Evolutionary conservation across 2,888 invertebrate genomes (phyloP), one percentile per base, ranked within the genome.

Genomic region (Drosophila antonietae): DNA sequence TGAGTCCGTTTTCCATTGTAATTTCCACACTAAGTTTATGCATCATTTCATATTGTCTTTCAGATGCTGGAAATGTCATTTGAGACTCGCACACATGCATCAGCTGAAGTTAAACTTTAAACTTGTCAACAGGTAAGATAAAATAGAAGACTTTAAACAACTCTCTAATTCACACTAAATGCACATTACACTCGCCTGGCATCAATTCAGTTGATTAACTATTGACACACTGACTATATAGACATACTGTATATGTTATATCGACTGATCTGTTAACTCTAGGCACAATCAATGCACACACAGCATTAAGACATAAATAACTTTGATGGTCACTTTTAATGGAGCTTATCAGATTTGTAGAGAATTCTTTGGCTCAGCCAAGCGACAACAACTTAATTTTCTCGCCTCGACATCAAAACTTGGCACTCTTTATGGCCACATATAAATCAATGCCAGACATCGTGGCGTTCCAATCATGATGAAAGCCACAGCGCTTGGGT

Each of bases 341-440:
- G 69, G 60, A 51, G 37, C 67, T 81, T 88, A 84, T 84, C 83
- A 74, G 81, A 86, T 83, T 31, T 39, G 55, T 28, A 7, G 44
- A 57, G 58, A 69, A 66, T 55, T 59, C 67, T 60, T 61, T 23
- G 12, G 20, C 35, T 61, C 55, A 51, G 53, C 12, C 23, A 58
- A 68, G 66, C 73, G 77, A 81, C 75, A 73, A 86, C 89, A 85
- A 83, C 84, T 85, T 87, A 85, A 85, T 85, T 85, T 85, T 85
- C 89, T 85, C 84, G 84, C 84, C 84, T 89, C 82, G 73, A 77
- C 70, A 73, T 70, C 68, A 72, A 88, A 76, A 76, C 73, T 81
- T 73, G 68, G 78, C 70, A 80, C 65, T 39, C 69, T 83, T 88
- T 78, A 85, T 83, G 73, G 61, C 57, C 57, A 49, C 51, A 77